Percentiles rank a stretch among this genome's conserved stretches.
Evolutionary conservation across 2,113 vertebrate species (phyloP).

Genomic region (Meriones unguiculatus): DNA sequence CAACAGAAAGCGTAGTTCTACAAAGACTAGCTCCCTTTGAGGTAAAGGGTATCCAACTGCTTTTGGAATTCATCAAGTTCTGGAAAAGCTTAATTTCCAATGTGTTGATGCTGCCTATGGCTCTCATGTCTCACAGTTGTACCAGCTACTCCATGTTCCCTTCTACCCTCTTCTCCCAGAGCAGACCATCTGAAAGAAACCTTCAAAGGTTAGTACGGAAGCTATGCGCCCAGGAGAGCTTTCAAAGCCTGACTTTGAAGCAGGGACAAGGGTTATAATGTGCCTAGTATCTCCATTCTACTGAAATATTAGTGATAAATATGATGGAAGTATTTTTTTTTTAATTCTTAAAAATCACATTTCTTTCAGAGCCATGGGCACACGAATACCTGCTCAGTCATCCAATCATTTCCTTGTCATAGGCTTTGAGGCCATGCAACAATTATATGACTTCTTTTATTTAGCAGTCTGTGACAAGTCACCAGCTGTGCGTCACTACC

Average conservation of each 20-base stretch:
- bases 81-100: neutral
- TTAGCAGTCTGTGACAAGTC: neutral
- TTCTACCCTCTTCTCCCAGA: neutral
- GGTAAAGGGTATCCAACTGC: neutral
- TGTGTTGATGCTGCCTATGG: neutral
- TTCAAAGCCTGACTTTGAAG: neutral
- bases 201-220: neutral
- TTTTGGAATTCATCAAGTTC: slow-evolving; percentile 4
- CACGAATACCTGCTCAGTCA: neutral
- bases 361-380: neutral
- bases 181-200: neutral
- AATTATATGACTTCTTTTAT: neutral
- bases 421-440: too few species aligned
- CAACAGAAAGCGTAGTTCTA: neutral
- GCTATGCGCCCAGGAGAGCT: neutral
- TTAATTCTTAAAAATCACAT: neutral
- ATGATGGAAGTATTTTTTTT: neutral
- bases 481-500: neutral
- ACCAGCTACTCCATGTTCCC: neutral
- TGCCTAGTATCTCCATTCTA: neutral
- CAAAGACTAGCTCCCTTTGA: neutral
- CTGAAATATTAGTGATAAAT: neutral
- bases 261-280: neutral
- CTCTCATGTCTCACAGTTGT: neutral
- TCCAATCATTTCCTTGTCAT: neutral